A percentile compares a stretch with the other conserved stretches of the same genome.
Evolutionary conservation across 2,888 invertebrate species (phyloP).

Genomic region (Gisinianus flammeolus): DNA sequence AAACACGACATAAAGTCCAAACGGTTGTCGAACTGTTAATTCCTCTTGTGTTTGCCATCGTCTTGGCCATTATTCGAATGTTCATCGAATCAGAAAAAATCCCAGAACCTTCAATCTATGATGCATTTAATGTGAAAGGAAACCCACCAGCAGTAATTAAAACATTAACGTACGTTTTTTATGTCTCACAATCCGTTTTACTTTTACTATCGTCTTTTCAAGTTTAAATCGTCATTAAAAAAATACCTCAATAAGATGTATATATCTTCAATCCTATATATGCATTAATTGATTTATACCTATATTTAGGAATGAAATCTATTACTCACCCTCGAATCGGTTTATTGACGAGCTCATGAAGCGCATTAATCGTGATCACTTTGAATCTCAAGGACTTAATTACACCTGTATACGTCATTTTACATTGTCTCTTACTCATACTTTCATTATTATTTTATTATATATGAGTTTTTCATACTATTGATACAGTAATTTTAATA

Average conservation of each 20-base stretch:
- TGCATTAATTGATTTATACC: neutral
- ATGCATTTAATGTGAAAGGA: constrained; percentile 56
- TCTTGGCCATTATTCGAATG: constrained; percentile 74
- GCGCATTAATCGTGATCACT: constrained; percentile 45
- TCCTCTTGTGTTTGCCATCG: constrained; percentile 71
- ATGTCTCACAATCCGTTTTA: neutral
- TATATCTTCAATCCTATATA: no score
- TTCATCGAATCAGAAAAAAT: constrained; percentile 45
- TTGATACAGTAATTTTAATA: no score
- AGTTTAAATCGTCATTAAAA: no score
- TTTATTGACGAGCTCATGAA: constrained; percentile 46
- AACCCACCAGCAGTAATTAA: constrained; percentile 39
- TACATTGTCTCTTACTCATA: neutral
- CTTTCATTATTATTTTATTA: neutral
- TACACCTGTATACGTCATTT: constrained; percentile 51
- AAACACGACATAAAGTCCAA: constrained; percentile 74
- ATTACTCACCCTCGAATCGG: constrained; percentile 49
- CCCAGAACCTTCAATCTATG: constrained; percentile 60
- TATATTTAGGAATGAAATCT: constrained; percentile 49
- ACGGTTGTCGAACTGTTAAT: constrained; percentile 61
- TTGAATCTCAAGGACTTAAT: constrained; percentile 36
- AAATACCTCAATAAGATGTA: no score
- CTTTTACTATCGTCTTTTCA: neutral
- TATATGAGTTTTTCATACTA: no score
- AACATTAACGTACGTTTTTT: constrained; percentile 44